A percentile compares a stretch with the other conserved stretches of the same genome.
Conservation (phyloP, 2,797 vertebrate genomes). For the Clarias pachynema region DNA sequence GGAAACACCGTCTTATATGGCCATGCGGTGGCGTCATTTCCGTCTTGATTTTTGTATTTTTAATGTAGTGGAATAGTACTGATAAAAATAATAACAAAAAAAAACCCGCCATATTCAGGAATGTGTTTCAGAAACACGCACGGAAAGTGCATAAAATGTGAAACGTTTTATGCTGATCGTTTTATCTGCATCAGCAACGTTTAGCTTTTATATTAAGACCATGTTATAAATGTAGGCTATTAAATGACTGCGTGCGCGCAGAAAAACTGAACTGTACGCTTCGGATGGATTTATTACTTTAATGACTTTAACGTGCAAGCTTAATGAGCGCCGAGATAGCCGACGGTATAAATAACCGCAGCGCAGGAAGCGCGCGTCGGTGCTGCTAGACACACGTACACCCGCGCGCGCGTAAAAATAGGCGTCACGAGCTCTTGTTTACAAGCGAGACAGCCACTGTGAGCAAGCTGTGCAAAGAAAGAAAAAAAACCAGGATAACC, state of each 20-base stretch:
- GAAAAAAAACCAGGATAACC: not conserved
- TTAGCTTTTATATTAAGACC: not conserved
- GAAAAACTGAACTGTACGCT: not conserved
- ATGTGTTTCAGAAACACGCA: not conserved
- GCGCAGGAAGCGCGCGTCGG: not conserved
- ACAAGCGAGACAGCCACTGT: not conserved
- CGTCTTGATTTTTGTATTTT: not conserved
- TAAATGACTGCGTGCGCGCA: not conserved
- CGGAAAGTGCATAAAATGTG: too few relatives aligned
- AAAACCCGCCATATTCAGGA: too few relatives aligned
- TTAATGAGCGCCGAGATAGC: not conserved
- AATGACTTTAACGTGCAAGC: not conserved
- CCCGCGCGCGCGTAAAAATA: conserved; percentile 10
- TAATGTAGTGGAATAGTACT: not conserved
- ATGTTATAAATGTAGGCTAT: not conserved
- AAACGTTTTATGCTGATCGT: too few relatives aligned
- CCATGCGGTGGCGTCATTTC: conserved; percentile 26
- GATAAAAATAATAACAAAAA: not conserved
- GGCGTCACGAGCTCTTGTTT: conserved; percentile 14
- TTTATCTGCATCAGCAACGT: not conserved
- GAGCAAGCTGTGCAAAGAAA: not conserved
- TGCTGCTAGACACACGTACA: not conserved
- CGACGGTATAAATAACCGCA: not conserved
- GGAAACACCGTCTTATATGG: not conserved
- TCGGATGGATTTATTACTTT: not conserved